A percentile compares a stretch with the other conserved stretches of the same genome.
Evolutionary conservation across 1,140 invertebrate genomes (phyloP).

Genomic region (Proctacanthus coquilletti): DNA sequence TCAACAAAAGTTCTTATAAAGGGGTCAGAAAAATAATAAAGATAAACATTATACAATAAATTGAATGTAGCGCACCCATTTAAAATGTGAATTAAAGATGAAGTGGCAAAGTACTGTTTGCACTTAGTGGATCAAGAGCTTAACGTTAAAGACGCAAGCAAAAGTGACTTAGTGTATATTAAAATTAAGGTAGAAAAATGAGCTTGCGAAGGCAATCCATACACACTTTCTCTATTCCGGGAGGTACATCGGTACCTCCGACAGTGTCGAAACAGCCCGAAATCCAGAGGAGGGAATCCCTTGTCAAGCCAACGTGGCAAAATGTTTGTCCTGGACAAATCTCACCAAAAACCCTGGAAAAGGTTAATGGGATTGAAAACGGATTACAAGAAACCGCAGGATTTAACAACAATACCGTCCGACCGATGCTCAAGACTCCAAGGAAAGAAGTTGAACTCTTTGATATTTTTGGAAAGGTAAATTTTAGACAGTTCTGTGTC

Average conservation of each 20-base stretch:
- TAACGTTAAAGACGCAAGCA: no score
- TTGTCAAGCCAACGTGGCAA: conserved; percentile 29
- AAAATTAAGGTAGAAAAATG: no score
- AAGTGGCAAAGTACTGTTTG: no score
- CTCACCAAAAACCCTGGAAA: conserved; percentile 23
- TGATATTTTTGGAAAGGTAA: conserved; percentile 39
- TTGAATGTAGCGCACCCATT: no score
- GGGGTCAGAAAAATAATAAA: no score
- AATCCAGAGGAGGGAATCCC: conserved; percentile 16
- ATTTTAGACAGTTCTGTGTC: conserved; percentile 8
- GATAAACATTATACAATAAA: no score
- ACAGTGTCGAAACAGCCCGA: no score
- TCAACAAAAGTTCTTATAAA: no score
- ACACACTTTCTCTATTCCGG: not conserved
- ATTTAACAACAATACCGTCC: not conserved
- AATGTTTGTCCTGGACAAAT: conserved; percentile 26
- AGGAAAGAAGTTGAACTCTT: conserved; percentile 32
- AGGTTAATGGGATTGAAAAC: conserved; percentile 22
- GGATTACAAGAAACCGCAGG: conserved; percentile 10
- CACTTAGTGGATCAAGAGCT: no score
- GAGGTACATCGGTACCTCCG: no score
- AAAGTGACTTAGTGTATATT: no score
- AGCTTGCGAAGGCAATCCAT: conserved; percentile 1
- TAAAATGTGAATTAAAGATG: no score
- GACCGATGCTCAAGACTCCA: conserved; percentile 20